Base-by-base conservation (phyloP, 2,113 vertebrate genomes). In the Mormoops blainvillei region DNA sequence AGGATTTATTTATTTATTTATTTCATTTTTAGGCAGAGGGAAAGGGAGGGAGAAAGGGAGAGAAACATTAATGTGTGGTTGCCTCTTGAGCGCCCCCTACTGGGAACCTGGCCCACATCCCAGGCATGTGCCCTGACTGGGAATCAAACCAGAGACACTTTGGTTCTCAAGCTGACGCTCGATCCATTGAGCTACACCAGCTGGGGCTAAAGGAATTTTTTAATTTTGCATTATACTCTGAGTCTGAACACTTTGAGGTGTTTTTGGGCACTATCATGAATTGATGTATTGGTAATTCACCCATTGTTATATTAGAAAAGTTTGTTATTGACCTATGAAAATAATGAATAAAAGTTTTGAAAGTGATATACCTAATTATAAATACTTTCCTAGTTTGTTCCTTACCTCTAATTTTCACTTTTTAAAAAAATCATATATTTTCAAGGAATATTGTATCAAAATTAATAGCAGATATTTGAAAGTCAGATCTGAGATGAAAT, bases 381-480 rank as follows among this genome's bases (percentile, higher is more conserved):
- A 95, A 54, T 54, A 87, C 36, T 83, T 84, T 61, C n/a, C 74
- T 83, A 45, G 18, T 89, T 76, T 73, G 4, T 33, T 5, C 41
- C 28, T 77, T 81, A 58, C 16, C 15, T 94, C 89, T 82, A 68
- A 43, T 52, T 95, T 87, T 87, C 50, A 84, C 38, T 84, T 96
- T 92, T 41, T 16, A 20, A 20, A 50, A 31, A 50, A 67, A 43
- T 50, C 33, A 78, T 74, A 12, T 2, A 52, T 73, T 96, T 94
- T 87, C 43, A 74, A 33, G 3, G 20, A 82, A 26, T 73, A 31
- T 63, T 36, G 22, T 8, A 89, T 61, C 73, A 84, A 7, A 92
- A 63, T 88, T 70, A 91, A 71, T 52, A 94, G 38, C 52, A 73
- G 33, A 48, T 87, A 80, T 54, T 92, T 78, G n/a, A 43, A 8